Evolutionary conservation across 2,797 vertebrate genomes (phyloP).

Genomic region (Tapirus indicus): DNA sequence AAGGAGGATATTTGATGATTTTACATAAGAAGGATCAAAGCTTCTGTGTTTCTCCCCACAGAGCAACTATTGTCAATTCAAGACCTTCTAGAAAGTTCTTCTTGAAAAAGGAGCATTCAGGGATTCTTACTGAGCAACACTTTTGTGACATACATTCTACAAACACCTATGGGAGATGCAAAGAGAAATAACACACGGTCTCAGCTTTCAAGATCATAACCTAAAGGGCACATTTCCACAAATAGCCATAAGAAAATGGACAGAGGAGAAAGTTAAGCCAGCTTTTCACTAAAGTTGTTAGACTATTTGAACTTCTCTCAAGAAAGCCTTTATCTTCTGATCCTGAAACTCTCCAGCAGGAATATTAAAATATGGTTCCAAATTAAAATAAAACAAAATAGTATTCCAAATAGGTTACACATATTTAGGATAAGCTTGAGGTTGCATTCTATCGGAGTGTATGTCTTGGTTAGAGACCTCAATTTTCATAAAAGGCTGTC

Average conservation of each 20-base stretch:
- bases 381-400: conserved; percentile 26
- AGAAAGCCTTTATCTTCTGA: not conserved
- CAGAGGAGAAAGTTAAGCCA: conserved; percentile 21
- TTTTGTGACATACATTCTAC: conserved; percentile 10
- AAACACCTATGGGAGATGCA: not conserved
- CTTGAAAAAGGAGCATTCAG: not conserved
- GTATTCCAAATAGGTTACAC: not conserved
- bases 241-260: conserved; percentile 50
- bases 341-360: not conserved
- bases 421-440: not conserved
- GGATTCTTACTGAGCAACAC: conserved; percentile 37
- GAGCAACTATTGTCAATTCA: conserved; percentile 44
- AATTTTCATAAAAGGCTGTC: not conserved
- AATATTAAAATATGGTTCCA: conserved; percentile 43
- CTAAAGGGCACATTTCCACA: conserved; percentile 16
- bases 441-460: not conserved
- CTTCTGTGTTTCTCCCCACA: not conserved
- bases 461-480: not conserved
- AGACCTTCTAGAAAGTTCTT: conserved; percentile 54
- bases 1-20: conserved; percentile 20
- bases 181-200: not conserved
- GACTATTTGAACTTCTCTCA: not conserved
- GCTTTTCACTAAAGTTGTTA: not conserved
- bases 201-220: conserved; percentile 53
- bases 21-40: conserved; percentile 29